A percentile compares a stretch with the other conserved stretches of the same genome.
These are phyloP conservation scores for Belonocnema kinseyi DNA, from an alignment of 1,140 invertebrate genomes.

Conservation along the genomic window DNA sequence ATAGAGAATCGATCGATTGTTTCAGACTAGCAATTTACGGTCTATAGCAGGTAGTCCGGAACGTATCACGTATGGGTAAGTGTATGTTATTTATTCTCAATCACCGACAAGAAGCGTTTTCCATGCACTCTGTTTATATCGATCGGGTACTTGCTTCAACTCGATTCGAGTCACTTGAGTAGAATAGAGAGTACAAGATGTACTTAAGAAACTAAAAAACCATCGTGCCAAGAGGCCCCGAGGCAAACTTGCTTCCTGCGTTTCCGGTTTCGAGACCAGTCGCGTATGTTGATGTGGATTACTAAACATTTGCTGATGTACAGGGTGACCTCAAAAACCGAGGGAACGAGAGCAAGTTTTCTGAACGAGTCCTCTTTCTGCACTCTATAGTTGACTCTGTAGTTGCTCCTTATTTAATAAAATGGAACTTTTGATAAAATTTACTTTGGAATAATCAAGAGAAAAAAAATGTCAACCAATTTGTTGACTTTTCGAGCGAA, in stretches of 20 bases:
- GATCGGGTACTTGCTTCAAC: background rate
- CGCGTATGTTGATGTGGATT: slow-evolving; percentile 12
- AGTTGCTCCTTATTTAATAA: too few species aligned
- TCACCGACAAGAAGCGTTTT: slow-evolving; percentile 14
- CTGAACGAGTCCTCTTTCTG: slow-evolving; percentile 1
- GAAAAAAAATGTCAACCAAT: too few species aligned
- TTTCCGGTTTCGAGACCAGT: slow-evolving; percentile 45
- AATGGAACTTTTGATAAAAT: too few species aligned
- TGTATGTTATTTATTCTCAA: slow-evolving; percentile 13
- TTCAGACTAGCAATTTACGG: background rate
- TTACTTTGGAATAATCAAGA: too few species aligned
- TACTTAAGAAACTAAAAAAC: slow-evolving; percentile 28
- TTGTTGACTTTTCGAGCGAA: too few species aligned
- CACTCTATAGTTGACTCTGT: too few species aligned
- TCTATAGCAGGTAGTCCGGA: background rate
- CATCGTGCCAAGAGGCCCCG: slow-evolving; percentile 32
- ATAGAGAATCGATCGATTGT: slow-evolving; percentile 12
- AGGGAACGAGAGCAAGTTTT: slow-evolving; percentile 20
- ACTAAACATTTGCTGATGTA: slow-evolving; percentile 22
- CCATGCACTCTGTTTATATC: slow-evolving; percentile 20
- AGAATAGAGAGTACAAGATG: slow-evolving; percentile 29
- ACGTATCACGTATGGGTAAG: slow-evolving; percentile 4
- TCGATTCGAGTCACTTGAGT: slow-evolving; percentile 9
- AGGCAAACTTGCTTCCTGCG: slow-evolving; percentile 45
- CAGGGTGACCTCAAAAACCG: slow-evolving; percentile 25